A percentile compares a stretch with the other conserved stretches of the same genome.
Evolutionary conservation across 2,797 vertebrate genomes (phyloP).

Genomic region (Hoplostethus atlanticus): DNA sequence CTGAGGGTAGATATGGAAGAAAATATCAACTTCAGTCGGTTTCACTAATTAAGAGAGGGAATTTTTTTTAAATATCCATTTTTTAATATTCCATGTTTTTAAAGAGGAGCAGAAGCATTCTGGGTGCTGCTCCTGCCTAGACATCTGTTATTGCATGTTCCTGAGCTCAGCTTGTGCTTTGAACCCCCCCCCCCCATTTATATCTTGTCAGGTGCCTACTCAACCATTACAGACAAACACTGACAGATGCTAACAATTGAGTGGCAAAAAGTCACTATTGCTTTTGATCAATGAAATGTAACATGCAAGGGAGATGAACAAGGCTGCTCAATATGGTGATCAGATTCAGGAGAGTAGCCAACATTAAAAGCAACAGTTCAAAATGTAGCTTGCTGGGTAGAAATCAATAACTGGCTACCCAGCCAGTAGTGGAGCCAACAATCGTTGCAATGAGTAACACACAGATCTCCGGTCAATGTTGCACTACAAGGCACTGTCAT

Average conservation of each 20-base stretch:
- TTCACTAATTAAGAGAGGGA: too few species aligned
- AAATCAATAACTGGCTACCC: too few species aligned
- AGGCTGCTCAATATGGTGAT: background rate
- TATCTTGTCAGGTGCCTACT: too few species aligned
- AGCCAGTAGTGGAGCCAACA: background rate
- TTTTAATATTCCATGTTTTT: too few species aligned
- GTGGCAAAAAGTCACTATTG: background rate
- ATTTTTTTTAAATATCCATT: too few species aligned
- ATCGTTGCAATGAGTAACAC: background rate
- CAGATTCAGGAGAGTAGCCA: background rate
- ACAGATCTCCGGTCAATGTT: background rate
- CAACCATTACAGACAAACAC: too few species aligned
- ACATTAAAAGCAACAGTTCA: background rate
- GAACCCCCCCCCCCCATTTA: too few species aligned
- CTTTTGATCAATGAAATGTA: background rate
- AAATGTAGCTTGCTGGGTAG: background rate
- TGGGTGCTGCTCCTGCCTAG: too few species aligned
- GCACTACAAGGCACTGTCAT: background rate
- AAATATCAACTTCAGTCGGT: background rate
- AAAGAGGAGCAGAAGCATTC: too few species aligned
- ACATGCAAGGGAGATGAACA: background rate
- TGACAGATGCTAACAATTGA: too few species aligned
- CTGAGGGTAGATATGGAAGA: conserved; percentile 70
- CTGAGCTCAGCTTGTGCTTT: too few species aligned
- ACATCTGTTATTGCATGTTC: too few species aligned